phyloP scores from a whole-genome alignment of 2,113 vertebrate genomes.

The Hystrix cristata region DNA sequence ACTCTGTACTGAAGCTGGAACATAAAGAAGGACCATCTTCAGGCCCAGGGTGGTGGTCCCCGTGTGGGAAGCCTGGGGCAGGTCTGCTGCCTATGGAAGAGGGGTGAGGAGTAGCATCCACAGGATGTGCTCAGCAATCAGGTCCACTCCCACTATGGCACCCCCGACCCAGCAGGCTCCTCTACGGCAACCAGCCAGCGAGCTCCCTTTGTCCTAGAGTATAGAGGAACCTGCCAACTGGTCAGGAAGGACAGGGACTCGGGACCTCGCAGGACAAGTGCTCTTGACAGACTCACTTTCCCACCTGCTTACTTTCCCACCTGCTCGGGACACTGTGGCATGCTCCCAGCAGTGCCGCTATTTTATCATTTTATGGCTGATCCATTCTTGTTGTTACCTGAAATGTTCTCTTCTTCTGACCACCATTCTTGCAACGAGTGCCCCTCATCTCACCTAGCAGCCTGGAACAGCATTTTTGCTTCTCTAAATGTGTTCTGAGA shows the following conservation, averaged over 20 bases:
- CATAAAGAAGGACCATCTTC: not conserved
- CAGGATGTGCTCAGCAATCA: not conserved
- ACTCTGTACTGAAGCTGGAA: not conserved
- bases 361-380: not conserved
- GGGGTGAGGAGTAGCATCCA: not conserved
- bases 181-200: not conserved
- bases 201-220: not conserved
- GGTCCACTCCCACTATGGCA: not conserved
- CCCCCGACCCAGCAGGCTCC: not conserved
- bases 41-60: accelerated
- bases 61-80: not conserved
- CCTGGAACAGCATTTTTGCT: not conserved
- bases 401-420: not conserved
- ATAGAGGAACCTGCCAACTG: not conserved
- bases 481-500: not conserved
- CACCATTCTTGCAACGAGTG: not conserved
- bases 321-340: not conserved
- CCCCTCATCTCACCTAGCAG: not conserved
- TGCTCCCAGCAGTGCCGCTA: not conserved
- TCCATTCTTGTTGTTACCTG: not conserved
- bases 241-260: not conserved
- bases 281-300: not conserved
- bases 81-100: not conserved
- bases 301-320: not conserved
- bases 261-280: not conserved